Base-by-base conservation (phyloP, 2,797 vertebrate genomes). In the Typhlichthys subterraneus region DNA sequence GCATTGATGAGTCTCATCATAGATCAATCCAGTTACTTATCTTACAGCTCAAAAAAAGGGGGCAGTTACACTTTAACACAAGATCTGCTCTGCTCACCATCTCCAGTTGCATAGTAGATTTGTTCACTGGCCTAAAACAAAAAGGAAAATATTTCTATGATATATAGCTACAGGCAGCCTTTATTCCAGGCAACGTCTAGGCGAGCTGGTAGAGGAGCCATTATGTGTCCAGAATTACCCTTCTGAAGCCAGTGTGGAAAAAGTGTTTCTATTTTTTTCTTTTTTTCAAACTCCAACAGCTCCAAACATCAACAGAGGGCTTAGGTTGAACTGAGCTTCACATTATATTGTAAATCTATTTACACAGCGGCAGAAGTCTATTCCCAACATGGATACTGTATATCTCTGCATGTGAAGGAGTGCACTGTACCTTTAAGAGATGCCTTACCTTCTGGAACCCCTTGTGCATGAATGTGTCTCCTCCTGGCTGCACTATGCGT, bases 401-500 rank as follows among this genome's bases (percentile, higher is more conserved):
- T 10, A 8, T 42, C 7, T 9, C 8, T 9, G 8, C 9, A 42
- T 42, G 38, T 42, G 38, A 42, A 42, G 38, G 38, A 7, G 38
- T 42, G 38, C 2, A 15, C 4, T 12, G 11, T 48, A 46, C 6
- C 19, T 48, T 72, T 61, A 57, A 73, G 70, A 74, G 56, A 75
- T n/a, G 59, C 59, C 91, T 93, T 91, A 98, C 96, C 92, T 88
- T 93, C 73, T 96, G 85, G 74, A 99, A 95, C 61, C 97, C 97
- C 89, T 93, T 95, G 70, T 98, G 88, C 97, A 99, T 97, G 81
- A 92, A 96, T 0, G 97, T 98, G 86, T 98, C 97, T 53, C 97
- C 97, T 63, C 97, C 97, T 0, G 97, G 96, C 50, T 94, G 88
- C 68, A 99, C 97, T 84, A 92, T 93, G 78, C 94, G 86, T 11